Conservation (phyloP, 2,888 invertebrate genomes). For the Oxystoma pomonae region DNA sequence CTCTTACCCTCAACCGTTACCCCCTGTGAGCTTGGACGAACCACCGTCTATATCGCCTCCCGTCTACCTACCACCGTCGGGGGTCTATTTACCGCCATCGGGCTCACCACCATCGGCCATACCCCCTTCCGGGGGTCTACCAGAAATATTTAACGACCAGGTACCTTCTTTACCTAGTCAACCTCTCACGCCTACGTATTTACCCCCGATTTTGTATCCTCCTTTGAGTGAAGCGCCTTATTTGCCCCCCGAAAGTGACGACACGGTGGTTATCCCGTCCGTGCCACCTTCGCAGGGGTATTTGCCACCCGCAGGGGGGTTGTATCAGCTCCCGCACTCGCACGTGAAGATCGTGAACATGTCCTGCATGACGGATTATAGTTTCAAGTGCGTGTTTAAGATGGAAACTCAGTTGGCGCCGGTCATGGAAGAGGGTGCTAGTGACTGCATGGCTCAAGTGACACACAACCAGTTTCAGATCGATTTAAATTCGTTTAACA, state of each 20-base stretch:
- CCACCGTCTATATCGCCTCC: conserved; percentile 27
- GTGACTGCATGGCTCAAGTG: conserved; percentile 28
- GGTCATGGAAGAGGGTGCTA: conserved; percentile 40
- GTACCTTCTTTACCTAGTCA: not conserved
- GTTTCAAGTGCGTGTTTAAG: conserved; percentile 41
- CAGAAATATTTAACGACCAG: conserved; percentile 30
- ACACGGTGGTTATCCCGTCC: conserved; percentile 30
- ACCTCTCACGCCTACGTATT: conserved; percentile 27
- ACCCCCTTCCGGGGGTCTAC: conserved; percentile 15
- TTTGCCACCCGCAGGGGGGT: not conserved
- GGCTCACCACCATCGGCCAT: not conserved
- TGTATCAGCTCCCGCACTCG: conserved; percentile 3
- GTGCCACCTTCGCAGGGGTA: conserved; percentile 28
- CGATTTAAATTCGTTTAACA: conserved; percentile 45
- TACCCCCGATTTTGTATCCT: conserved; percentile 31
- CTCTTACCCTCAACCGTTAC: conserved; percentile 36
- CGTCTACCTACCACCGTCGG: conserved; percentile 31
- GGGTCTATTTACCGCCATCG: not conserved
- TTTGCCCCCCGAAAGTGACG: conserved; percentile 29
- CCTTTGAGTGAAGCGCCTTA: conserved; percentile 23
- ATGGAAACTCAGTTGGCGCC: conserved; percentile 19
- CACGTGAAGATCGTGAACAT: conserved; percentile 39
- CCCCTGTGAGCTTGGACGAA: conserved; percentile 34
- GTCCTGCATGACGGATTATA: conserved; percentile 41
- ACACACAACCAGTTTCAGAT: conserved; percentile 41